A percentile compares a stretch with the other conserved stretches of the same genome.
phyloP scores from a whole-genome alignment of 1,140 invertebrate genomes.

The Anastrepha obliqua region DNA sequence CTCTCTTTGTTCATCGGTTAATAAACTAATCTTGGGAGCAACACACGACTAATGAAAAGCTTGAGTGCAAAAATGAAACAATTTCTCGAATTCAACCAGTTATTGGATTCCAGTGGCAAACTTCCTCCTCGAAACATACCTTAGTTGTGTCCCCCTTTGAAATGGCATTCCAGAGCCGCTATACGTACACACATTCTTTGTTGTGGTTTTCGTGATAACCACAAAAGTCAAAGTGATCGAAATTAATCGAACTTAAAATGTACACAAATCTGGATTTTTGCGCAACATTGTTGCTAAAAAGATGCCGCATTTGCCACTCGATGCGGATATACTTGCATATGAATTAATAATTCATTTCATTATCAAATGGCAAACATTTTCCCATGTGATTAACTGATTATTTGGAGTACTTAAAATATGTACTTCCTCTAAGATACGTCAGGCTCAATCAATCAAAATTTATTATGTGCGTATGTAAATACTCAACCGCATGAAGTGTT shows the following conservation, averaged over 20 bases:
- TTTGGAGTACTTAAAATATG: not conserved
- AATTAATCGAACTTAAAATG: not conserved
- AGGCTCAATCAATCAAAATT: no score
- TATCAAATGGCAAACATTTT: not conserved
- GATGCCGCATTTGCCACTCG: not conserved
- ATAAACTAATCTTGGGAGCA: no score
- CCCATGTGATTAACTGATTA: not conserved
- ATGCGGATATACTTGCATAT: no score
- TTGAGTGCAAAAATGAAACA: no score
- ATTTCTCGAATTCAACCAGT: no score
- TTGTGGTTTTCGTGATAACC: constrained; percentile 12
- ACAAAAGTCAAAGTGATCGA: not conserved
- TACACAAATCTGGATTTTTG: not conserved
- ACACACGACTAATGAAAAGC: no score
- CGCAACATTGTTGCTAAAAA: not conserved
- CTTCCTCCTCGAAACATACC: not conserved
- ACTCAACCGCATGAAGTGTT: no score
- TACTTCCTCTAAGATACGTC: no score
- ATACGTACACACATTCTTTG: not conserved
- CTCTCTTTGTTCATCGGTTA: no score
- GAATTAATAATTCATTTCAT: no score
- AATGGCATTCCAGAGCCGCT: not conserved
- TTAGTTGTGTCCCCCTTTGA: not conserved
- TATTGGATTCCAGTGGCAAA: no score
- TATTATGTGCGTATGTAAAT: no score